Evolutionary conservation across 2,888 invertebrate species (phyloP).

Genomic region (Elmis aenea): DNA sequence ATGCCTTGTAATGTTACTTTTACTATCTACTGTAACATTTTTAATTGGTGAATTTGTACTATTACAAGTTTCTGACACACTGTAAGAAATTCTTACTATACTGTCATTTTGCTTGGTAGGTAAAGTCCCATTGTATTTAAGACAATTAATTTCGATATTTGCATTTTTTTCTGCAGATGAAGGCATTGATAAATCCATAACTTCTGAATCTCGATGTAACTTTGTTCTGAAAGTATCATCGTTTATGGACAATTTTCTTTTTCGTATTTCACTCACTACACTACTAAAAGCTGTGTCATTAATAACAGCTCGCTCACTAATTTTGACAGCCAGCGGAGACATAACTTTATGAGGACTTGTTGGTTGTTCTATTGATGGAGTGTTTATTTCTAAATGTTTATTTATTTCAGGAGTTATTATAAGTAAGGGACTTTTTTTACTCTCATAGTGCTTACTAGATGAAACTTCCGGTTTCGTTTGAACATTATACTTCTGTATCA

Average conservation of each 20-base stretch:
- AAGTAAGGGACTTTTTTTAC: conserved; percentile 3
- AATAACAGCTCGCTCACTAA: conserved; percentile 29
- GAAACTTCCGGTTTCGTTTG: conserved; percentile 4
- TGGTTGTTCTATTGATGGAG: too few species aligned
- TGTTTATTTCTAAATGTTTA: not conserved
- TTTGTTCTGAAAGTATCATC: conserved; percentile 25
- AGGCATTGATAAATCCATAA: conserved; percentile 39
- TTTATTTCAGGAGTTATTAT: conserved; percentile 1
- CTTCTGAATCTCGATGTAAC: conserved; percentile 37
- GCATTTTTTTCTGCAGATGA: conserved; percentile 7
- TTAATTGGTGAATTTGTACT: too few species aligned
- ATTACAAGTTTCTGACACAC: too few species aligned
- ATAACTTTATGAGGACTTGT: too few species aligned
- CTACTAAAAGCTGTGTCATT: conserved; percentile 12
- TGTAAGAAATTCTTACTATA: too few species aligned
- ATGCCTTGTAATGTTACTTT: too few species aligned
- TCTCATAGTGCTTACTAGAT: conserved; percentile 3
- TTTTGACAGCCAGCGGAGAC: conserved; percentile 4
- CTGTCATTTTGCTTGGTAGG: conserved; percentile 4
- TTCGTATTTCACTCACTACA: conserved; percentile 8
- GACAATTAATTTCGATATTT: conserved; percentile 2
- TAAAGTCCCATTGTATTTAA: conserved; percentile 8
- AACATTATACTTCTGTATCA: conserved; percentile 7
- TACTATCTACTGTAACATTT: too few species aligned
- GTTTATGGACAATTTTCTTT: conserved; percentile 13